Percentiles rank a stretch among this genome's conserved stretches.
Evolutionary conservation across 2,888 invertebrate genomes (phyloP).

Genomic region (Muschampia plurimacula): DNA sequence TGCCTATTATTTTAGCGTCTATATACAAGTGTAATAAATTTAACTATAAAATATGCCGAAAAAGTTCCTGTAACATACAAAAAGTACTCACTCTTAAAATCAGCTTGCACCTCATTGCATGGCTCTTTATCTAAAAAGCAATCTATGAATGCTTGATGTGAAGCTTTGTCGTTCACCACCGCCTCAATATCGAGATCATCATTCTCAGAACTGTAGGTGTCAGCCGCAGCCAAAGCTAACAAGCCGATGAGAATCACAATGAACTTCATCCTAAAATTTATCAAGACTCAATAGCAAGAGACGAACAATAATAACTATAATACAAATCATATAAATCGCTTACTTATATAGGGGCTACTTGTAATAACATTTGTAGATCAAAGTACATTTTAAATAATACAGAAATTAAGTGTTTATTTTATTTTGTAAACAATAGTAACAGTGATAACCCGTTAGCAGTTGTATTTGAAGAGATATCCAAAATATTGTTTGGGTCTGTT

Average conservation of each 20-base stretch:
- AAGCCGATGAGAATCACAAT: conserved; percentile 53
- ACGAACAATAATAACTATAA: background rate
- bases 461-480: background rate
- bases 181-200: conserved; percentile 66
- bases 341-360: background rate
- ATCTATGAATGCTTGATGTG: conserved; percentile 52
- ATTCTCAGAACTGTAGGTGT: conserved; percentile 62
- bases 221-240: conserved; percentile 54
- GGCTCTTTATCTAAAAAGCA: conserved; percentile 63
- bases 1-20: too few relatives aligned
- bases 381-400: background rate
- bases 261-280: conserved; percentile 56
- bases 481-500: background rate
- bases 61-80: background rate
- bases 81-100: conserved; percentile 67
- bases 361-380: background rate
- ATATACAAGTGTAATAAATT: too few relatives aligned
- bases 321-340: background rate
- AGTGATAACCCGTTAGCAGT: background rate
- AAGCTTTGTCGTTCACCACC: conserved; percentile 49
- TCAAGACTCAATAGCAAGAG: background rate
- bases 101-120: conserved; percentile 54
- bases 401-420: background rate
- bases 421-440: background rate
- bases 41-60: too few relatives aligned